Percentiles rank a stretch among this genome's conserved stretches.
These are phyloP conservation scores for Aethes cnicana DNA, from an alignment of 2,888 invertebrate species.

Conservation along the genomic window DNA sequence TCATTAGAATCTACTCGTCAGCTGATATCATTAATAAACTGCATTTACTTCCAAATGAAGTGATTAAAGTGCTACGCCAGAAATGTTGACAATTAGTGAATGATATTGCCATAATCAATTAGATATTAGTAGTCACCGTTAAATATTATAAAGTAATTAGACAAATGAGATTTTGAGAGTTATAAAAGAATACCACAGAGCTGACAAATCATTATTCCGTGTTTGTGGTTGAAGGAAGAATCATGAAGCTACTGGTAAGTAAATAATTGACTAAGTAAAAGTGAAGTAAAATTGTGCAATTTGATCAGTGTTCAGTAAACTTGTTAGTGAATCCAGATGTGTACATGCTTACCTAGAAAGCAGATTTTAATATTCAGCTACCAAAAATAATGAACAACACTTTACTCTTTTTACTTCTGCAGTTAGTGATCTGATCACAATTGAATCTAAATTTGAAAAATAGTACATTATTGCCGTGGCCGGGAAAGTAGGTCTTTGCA, in stretches of 20 bases:
- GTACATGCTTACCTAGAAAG: too few species aligned
- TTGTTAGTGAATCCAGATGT: too few species aligned
- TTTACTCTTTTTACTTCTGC: too few species aligned
- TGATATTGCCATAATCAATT: constrained; percentile 8
- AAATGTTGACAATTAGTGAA: constrained; percentile 4
- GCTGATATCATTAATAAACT: background rate
- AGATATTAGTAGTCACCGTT: constrained; percentile 8
- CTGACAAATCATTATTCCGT: constrained; percentile 1
- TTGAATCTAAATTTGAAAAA: too few species aligned
- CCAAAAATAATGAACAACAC: too few species aligned
- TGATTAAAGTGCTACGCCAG: constrained; percentile 6
- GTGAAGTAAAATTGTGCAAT: too few species aligned
- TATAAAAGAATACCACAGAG: constrained; percentile 15
- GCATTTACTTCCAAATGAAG: background rate
- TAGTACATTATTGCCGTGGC: too few species aligned
- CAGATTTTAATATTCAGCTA: too few species aligned
- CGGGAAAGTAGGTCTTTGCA: too few species aligned
- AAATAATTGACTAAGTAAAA: too few species aligned
- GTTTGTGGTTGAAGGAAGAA: constrained; percentile 11
- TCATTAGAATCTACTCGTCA: constrained; percentile 12
- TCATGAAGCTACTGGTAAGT: constrained; percentile 27
- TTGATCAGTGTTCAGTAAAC: too few species aligned
- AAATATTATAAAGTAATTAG: constrained; percentile 13
- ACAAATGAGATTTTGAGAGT: background rate
- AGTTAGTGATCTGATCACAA: too few species aligned